Base-by-base conservation (phyloP, 2,888 invertebrate genomes). In the Sphaeridia pumilis region DNA sequence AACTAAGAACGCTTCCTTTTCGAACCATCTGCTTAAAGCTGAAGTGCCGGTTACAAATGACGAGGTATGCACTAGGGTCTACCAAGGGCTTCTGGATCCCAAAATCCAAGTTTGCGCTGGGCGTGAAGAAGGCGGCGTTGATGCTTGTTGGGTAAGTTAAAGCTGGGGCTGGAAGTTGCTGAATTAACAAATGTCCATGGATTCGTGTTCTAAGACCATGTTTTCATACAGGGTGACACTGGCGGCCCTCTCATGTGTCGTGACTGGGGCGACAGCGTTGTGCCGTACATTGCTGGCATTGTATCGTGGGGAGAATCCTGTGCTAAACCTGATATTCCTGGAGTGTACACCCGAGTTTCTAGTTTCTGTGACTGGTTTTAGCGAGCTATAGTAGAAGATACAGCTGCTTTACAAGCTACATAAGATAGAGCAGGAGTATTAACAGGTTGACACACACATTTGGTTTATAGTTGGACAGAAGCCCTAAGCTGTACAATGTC, bases 31-130 rank as follows among this genome's bases (percentile, higher is more conserved):
- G 4, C 27, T 42, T 14, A 55, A 58, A 21, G 53, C 55, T 1
- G n/a, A 46, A 2, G 25, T 58, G 5, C 58, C 58, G 2, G 49
- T 58, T 20, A 44, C 55, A 3, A 22, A 17, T 10, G 31, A 36
- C 4, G 42, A 28, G 2, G 47, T 45, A n/a, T 58, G 58, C 35
- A 4, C 3, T 4, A 17, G 24, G 2, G 34, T 20, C 14, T 54
- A 54, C 24, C 38, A 5, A 1, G 31, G 38, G 21, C 20, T 44
- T 1, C 22, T 49, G n/a, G 46, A 50, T 4, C 22, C 49, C 2
- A n/a, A 26, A 2, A 47, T n/a, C 10, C 55, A 55, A 47, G 25
- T 55, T 14, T 55, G 55, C 36, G 58, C 58, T 7, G 58, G 58
- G 3, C 43, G 47, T 27, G 49, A 47, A 4, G 52, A 45, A n/a